Conservation (phyloP, 2,888 invertebrate genomes). For the Spicauda simplicius region DNA sequence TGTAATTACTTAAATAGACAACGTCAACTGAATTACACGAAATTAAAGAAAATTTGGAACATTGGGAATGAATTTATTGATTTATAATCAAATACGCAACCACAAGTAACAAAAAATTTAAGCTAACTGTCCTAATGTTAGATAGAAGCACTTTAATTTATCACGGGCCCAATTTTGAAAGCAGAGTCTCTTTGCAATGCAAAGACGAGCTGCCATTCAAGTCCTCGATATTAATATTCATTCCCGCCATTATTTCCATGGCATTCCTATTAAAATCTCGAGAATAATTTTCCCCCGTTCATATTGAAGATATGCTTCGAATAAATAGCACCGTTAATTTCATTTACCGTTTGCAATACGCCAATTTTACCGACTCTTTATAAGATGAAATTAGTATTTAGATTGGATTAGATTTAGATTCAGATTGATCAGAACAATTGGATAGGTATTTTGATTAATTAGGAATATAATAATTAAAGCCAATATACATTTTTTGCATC, state of each 20-base stretch:
- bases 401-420: neutral
- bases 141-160: constrained; percentile 41
- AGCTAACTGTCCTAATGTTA: constrained; percentile 1
- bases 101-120: neutral
- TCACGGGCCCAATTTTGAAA: constrained; percentile 44
- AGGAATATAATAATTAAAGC: too few relatives aligned
- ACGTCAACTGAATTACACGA: too few relatives aligned
- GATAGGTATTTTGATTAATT: too few relatives aligned
- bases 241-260: constrained; percentile 68
- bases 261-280: constrained; percentile 69
- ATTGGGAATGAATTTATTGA: too few relatives aligned
- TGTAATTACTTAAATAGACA: too few relatives aligned
- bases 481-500: too few relatives aligned
- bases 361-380: constrained; percentile 10
- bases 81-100: too few relatives aligned
- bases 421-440: neutral
- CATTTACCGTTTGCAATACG: constrained; percentile 33
- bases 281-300: constrained; percentile 56
- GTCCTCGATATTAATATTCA: constrained; percentile 72
- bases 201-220: constrained; percentile 69
- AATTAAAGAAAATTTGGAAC: too few relatives aligned
- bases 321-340: constrained; percentile 55
- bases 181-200: constrained; percentile 66
- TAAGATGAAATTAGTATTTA: constrained; percentile 14
- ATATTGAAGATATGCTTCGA: constrained; percentile 61